A percentile compares a stretch with the other conserved stretches of the same genome.
Conservation (phyloP, 1,140 invertebrate species). For the Zaprionus davidi region DNA sequence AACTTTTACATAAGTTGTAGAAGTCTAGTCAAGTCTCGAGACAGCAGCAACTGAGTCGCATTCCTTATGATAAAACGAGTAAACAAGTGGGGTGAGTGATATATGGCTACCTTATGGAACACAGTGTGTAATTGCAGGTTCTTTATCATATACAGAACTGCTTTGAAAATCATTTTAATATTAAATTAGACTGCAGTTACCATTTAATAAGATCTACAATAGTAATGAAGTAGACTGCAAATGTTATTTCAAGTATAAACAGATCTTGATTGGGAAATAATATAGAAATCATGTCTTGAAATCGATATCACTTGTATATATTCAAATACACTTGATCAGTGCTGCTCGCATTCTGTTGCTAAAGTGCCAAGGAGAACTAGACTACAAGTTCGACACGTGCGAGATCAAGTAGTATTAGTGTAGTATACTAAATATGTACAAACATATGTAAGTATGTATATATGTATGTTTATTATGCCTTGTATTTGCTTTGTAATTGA, state of each 20-base stretch:
- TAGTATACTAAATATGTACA: neutral
- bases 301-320: neutral
- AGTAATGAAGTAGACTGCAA: neutral
- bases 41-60: neutral
- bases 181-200: too few species aligned
- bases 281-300: neutral
- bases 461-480: neutral
- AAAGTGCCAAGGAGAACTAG: neutral
- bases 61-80: slow-evolving; percentile 1
- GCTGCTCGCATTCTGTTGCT: too few species aligned
- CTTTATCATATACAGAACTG: neutral
- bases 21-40: slow-evolving; percentile 43
- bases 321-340: too few species aligned
- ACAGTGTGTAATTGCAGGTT: neutral
- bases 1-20: slow-evolving; percentile 70
- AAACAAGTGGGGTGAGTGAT: slow-evolving; percentile 40
- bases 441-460: neutral
- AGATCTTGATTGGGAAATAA: neutral
- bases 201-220: neutral
- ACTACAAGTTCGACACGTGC: neutral
- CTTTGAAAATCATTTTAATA: neutral
- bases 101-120: neutral
- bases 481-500: slow-evolving; percentile 8
- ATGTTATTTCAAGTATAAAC: neutral
- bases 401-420: neutral